phyloP scores from a whole-genome alignment of 2,113 vertebrate species.

The Neopipo cinnamomea region DNA sequence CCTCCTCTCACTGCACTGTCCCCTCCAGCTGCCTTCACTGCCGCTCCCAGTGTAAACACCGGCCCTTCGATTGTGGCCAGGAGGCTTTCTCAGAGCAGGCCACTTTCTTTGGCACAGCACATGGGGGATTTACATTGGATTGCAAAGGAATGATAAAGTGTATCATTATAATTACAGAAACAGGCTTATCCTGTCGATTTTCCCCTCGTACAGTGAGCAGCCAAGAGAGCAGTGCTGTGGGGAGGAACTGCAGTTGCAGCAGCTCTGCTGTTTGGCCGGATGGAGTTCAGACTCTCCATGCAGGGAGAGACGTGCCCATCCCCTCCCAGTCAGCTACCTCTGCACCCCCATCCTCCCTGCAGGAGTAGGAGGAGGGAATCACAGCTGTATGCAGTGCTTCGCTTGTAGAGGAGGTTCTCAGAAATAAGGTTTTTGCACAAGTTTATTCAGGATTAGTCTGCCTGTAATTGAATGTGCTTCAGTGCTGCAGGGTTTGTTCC shows the following conservation, averaged over 20 bases:
- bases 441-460: not conserved
- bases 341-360: rapidly evolving
- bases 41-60: rapidly evolving
- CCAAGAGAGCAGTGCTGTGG: not conserved
- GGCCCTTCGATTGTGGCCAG: not conserved
- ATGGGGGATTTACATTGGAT: not conserved
- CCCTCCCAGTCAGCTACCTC: rapidly evolving
- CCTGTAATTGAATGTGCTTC: not conserved
- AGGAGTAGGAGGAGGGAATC: not conserved
- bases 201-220: not conserved
- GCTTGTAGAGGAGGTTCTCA: not conserved
- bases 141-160: not conserved
- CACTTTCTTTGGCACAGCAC: not conserved
- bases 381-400: not conserved
- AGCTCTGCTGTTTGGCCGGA: not conserved
- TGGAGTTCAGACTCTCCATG: not conserved
- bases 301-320: no score
- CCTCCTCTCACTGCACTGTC: not conserved
- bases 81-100: not conserved
- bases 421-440: not conserved
- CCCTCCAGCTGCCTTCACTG: not conserved
- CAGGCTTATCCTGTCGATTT: not conserved
- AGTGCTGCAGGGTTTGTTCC: not conserved
- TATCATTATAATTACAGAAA: not conserved
- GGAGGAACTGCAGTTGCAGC: not conserved